Conservation (phyloP, 2,797 vertebrate species). For the Phoeniculus purpureus region DNA sequence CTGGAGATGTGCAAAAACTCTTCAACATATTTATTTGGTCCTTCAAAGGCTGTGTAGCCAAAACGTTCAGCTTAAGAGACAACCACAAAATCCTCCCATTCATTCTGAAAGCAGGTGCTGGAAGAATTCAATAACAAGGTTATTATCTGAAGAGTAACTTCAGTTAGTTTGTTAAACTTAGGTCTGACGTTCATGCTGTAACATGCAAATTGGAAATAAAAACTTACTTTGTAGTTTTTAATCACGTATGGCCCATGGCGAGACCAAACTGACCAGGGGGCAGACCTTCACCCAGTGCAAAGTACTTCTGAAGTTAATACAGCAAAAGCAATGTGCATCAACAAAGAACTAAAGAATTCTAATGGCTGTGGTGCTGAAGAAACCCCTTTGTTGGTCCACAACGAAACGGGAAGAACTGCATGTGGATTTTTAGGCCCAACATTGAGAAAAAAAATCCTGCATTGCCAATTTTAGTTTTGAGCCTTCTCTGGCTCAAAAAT, state of each 20-base stretch:
- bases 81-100: neutral
- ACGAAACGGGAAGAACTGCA: neutral
- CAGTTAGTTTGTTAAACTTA: neutral
- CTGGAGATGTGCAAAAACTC: neutral
- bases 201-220: neutral
- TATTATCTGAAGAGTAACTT: neutral
- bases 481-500: neutral
- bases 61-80: conserved; percentile 17
- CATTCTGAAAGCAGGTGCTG: neutral
- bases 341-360: neutral
- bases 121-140: neutral
- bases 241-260: neutral
- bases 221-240: neutral
- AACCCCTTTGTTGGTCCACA: neutral
- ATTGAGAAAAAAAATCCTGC: neutral
- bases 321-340: neutral
- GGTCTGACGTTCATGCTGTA: neutral
- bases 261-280: neutral
- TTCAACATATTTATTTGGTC: neutral
- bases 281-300: neutral
- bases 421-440: neutral
- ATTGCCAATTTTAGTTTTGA: neutral
- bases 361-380: neutral
- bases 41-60: conserved; percentile 34
- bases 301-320: neutral